Evolutionary conservation across 2,113 vertebrate species (phyloP), one percentile per base, ranked within the genome.

Genomic region (Eleginops maclovinus): DNA sequence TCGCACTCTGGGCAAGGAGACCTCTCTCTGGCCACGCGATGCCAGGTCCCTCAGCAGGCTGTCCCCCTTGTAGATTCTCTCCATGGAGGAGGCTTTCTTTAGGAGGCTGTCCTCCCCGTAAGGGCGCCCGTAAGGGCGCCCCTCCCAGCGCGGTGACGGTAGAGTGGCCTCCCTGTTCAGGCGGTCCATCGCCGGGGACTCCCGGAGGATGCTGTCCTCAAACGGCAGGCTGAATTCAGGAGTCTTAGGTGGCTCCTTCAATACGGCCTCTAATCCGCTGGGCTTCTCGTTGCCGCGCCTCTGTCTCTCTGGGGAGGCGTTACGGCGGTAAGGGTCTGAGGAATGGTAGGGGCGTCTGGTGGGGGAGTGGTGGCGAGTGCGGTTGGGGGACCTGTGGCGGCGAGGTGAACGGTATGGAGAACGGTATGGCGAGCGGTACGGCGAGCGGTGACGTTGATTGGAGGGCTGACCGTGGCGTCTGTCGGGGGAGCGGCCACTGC

Each of bases 341-440:
- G 93, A 93, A 75, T 79, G 85, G 68, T 76, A 55, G 1, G 77
- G 85, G 56, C 92, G 90, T 81, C 96, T 93, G 47, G 94, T 94
- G 0, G 96, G 95, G 0, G 97, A 97, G 46, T 93, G 95, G 17
- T 96, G 94, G 4, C 96, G 94, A 0, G 96, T 96, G 72, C 95
- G 93, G 59, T 94, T 85, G 50, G 90, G 92, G 19, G 91, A 89
- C 47, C 74, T 77, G 68, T 81, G 76, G 49, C 71, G 88, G 0
- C 14, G 59, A 6, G 88, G 87, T 0, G 89, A 96, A 11, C 84
- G 90, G 9, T 95, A 91, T 0, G 96, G 94, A 0, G 96, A 97
- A 63, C 94, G 95, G 0, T 89, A 82, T 46, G 61, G 83, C 0
- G 87, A 88, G 13, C 65, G 74, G 26, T 49, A 79, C 41, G 95